Percentiles rank a stretch among this genome's conserved stretches.
These are phyloP conservation scores for Steatocranus sp. DNA, from an alignment of 2,797 vertebrate genomes.

Conservation along the genomic window DNA sequence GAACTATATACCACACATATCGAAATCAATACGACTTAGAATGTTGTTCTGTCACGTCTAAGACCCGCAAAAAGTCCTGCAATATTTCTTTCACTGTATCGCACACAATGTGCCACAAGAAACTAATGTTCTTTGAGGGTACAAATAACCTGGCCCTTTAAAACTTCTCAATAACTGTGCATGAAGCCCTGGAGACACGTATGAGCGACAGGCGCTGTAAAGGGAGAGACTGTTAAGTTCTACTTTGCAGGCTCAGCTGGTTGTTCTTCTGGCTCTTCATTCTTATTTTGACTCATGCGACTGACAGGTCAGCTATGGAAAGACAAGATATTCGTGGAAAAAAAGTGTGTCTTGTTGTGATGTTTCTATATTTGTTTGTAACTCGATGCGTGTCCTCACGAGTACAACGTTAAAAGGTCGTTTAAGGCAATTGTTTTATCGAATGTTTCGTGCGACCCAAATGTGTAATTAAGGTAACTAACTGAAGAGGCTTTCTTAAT, in stretches of 20 bases:
- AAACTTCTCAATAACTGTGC: slow-evolving; percentile 49
- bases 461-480: background rate
- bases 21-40: background rate
- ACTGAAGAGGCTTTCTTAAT: background rate
- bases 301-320: slow-evolving; percentile 39
- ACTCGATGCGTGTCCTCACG: background rate
- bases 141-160: slow-evolving; percentile 48
- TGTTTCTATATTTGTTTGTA: slow-evolving; percentile 15
- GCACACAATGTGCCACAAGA: background rate
- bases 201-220: slow-evolving; percentile 49
- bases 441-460: background rate
- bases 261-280: slow-evolving; percentile 44
- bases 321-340: background rate
- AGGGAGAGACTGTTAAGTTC: slow-evolving; percentile 30
- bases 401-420: background rate
- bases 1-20: background rate
- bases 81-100: background rate
- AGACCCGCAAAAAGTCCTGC: background rate
- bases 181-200: slow-evolving; percentile 43
- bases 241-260: slow-evolving; percentile 50
- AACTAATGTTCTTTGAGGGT: slow-evolving; percentile 38
- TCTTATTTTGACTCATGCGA: slow-evolving; percentile 27
- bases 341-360: background rate
- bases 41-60: background rate
- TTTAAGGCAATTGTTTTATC: background rate